Evolutionary conservation across 2,113 vertebrate species (phyloP).

Genomic region (Stigmatopora nigra): DNA sequence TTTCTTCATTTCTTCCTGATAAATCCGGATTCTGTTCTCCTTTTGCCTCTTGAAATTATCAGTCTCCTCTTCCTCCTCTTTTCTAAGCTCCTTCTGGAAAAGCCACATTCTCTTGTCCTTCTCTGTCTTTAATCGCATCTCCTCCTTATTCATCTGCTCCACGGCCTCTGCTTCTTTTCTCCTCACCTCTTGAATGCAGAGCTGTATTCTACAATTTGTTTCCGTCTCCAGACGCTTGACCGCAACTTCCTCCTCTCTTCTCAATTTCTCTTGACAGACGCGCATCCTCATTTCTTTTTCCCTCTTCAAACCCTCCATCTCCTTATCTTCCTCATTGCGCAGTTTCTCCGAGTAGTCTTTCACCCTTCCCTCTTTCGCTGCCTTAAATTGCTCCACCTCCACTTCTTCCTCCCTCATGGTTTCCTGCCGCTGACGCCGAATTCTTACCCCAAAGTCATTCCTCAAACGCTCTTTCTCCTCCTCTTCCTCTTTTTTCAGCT

Average conservation of each 20-base stretch:
- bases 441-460: not conserved
- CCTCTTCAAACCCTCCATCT: not conserved
- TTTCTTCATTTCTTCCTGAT: not conserved
- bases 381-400: not conserved
- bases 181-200: not conserved
- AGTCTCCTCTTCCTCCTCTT: not conserved
- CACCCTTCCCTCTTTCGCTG: not conserved
- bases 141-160: not conserved
- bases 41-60: not conserved
- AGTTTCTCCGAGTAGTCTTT: not conserved
- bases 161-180: not conserved
- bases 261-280: not conserved
- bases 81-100: not conserved
- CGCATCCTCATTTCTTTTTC: not conserved
- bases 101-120: not conserved
- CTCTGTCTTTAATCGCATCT: not conserved
- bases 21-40: not conserved
- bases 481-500: not conserved
- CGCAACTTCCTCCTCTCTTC: not conserved
- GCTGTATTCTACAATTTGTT: conserved; percentile 52
- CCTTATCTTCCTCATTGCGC: not conserved
- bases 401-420: conserved; percentile 2
- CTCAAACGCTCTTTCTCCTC: conserved; percentile 2
- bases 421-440: conserved; percentile 1
- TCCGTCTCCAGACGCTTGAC: not conserved